Conservation (phyloP, 1,140 invertebrate species). For the Musca vetustissima region DNA sequence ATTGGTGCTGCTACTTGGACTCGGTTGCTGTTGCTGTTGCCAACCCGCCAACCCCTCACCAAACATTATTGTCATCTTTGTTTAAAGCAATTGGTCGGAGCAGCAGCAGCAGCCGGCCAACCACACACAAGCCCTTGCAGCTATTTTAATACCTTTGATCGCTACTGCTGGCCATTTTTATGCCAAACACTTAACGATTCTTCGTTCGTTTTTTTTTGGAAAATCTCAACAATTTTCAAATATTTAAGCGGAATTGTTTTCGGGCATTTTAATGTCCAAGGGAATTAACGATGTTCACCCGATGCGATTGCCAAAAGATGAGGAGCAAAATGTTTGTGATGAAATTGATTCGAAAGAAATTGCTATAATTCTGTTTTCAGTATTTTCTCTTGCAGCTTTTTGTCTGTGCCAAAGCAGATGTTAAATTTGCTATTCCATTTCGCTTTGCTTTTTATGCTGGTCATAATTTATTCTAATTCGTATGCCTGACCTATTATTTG, state of each 20-base stretch:
- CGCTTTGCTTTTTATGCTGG: background rate
- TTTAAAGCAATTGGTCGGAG: background rate
- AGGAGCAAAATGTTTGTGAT: too few species aligned
- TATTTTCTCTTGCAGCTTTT: background rate
- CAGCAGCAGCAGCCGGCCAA: background rate
- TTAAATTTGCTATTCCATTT: too few species aligned
- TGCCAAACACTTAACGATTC: background rate
- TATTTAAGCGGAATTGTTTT: constrained; percentile 6
- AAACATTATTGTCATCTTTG: background rate
- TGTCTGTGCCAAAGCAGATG: too few species aligned
- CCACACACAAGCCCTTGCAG: background rate
- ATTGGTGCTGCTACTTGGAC: background rate
- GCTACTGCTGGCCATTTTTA: background rate
- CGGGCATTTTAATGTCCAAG: background rate
- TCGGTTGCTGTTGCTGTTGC: too few species aligned
- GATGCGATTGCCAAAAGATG: too few species aligned
- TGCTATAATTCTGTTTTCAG: constrained; percentile 8
- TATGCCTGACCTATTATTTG: too few species aligned
- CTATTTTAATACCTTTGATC: background rate
- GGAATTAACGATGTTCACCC: background rate
- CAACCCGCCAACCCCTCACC: too few species aligned
- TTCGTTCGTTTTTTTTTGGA: background rate
- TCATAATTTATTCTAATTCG: too few species aligned
- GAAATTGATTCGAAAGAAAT: too few species aligned
- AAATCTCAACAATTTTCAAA: constrained; percentile 15